Conservation (phyloP, 1,140 invertebrate species). For the Drosophila mauritiana region DNA sequence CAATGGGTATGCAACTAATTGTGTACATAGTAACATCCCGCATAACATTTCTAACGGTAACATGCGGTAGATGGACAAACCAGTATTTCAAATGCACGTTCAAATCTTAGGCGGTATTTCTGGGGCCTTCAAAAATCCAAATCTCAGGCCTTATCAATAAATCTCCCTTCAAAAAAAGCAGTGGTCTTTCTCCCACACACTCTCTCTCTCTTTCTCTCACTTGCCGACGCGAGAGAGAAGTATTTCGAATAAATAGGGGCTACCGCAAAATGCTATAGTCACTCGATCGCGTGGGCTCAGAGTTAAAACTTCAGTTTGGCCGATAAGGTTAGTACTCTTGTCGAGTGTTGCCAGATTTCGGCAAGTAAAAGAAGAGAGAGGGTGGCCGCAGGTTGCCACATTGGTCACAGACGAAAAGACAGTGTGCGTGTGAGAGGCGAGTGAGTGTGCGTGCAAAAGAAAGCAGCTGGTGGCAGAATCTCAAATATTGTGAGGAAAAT, state of each 20-base stretch:
- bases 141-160: conserved; percentile 57
- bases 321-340: conserved; percentile 22
- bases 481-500: conserved; percentile 62
- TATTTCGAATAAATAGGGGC: conserved; percentile 60
- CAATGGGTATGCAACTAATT: conserved; percentile 21
- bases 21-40: neutral
- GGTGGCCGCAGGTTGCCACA: conserved; percentile 22
- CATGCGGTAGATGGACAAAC: conserved; percentile 13
- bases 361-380: neutral
- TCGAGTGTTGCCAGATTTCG: neutral
- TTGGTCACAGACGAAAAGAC: neutral
- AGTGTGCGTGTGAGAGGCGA: conserved; percentile 8
- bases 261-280: conserved; percentile 31
- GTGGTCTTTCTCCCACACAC: neutral
- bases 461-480: conserved; percentile 52
- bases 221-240: conserved; percentile 7
- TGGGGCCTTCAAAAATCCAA: conserved; percentile 1
- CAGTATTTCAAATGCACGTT: conserved; percentile 30
- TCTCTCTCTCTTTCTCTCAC: neutral
- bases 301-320: conserved; percentile 21
- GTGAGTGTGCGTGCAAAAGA: conserved; percentile 25
- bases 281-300: conserved; percentile 31
- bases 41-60: conserved; percentile 11
- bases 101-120: conserved; percentile 18
- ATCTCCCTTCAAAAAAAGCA: conserved; percentile 40